A percentile compares a stretch with the other conserved stretches of the same genome.
phyloP scores from a whole-genome alignment of 2,888 invertebrate species.

The Dione juno region DNA sequence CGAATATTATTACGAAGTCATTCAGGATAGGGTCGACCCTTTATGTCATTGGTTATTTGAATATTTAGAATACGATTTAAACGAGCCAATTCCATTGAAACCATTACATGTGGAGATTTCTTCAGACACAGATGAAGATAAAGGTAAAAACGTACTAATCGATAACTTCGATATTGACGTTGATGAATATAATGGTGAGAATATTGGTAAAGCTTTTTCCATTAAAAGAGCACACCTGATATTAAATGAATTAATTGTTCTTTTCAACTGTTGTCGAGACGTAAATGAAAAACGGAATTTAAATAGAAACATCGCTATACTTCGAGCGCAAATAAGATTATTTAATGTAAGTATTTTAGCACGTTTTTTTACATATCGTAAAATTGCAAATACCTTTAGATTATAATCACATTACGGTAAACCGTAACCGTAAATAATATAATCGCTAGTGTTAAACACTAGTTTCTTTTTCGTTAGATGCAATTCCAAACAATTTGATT shows the following conservation, averaged over 20 bases:
- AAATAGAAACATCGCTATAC: constrained; percentile 45
- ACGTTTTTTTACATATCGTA: background rate
- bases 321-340: constrained; percentile 51
- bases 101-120: constrained; percentile 12
- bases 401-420: no score
- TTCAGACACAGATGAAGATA: constrained; percentile 45
- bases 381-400: no score
- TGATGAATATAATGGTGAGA: background rate
- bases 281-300: constrained; percentile 46
- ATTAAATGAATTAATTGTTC: constrained; percentile 20
- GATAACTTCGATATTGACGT: constrained; percentile 55
- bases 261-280: constrained; percentile 28
- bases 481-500: no score
- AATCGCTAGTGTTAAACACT: no score
- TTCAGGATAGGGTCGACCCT: constrained; percentile 47
- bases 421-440: no score
- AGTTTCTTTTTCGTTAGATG: no score
- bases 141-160: constrained; percentile 52
- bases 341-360: constrained; percentile 37
- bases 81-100: constrained; percentile 43
- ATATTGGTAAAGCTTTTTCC: constrained; percentile 35
- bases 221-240: constrained; percentile 20
- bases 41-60: constrained; percentile 65
- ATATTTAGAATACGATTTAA: constrained; percentile 40
- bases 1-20: constrained; percentile 47